Conservation (phyloP, 2,113 vertebrate species). For the Aplodontia rufa region DNA sequence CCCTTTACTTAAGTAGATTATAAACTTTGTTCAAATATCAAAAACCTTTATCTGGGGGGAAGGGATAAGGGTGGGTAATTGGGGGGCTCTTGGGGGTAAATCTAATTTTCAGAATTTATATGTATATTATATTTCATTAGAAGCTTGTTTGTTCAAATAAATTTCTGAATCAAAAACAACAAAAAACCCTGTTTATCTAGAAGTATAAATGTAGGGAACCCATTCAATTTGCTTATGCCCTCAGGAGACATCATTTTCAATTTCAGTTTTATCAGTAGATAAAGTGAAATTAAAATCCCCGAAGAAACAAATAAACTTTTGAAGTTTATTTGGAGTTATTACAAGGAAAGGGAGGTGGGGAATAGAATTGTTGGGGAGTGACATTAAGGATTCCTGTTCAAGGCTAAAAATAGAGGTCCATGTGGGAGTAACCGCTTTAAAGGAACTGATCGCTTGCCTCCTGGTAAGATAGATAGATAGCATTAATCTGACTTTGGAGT, state of each 20-base stretch:
- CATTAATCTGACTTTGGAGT: neutral
- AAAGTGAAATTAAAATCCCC: constrained; percentile 53
- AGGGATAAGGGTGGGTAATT: too few relatives aligned
- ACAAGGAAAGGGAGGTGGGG: neutral
- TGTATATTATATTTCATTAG: too few relatives aligned
- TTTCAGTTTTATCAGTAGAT: constrained; percentile 33
- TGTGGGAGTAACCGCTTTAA: neutral
- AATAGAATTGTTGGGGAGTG: neutral
- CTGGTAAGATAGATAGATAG: neutral
- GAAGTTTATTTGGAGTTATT: constrained; percentile 29
- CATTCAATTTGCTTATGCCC: neutral
- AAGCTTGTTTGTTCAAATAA: too few relatives aligned
- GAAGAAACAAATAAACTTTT: neutral
- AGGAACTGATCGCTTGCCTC: neutral
- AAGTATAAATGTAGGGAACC: neutral
- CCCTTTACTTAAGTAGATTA: constrained; percentile 6
- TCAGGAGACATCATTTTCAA: neutral
- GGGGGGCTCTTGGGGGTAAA: too few relatives aligned
- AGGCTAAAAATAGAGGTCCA: neutral
- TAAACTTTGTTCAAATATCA: neutral
- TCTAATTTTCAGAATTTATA: too few relatives aligned
- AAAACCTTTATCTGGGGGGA: too few relatives aligned
- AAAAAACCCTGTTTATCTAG: neutral
- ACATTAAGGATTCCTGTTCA: neutral
- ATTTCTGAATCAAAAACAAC: too few relatives aligned